Evolutionary conservation across 2,888 invertebrate genomes (phyloP), one percentile per base, ranked within the genome.

Genomic region (Reticulitermes lucifugus): DNA sequence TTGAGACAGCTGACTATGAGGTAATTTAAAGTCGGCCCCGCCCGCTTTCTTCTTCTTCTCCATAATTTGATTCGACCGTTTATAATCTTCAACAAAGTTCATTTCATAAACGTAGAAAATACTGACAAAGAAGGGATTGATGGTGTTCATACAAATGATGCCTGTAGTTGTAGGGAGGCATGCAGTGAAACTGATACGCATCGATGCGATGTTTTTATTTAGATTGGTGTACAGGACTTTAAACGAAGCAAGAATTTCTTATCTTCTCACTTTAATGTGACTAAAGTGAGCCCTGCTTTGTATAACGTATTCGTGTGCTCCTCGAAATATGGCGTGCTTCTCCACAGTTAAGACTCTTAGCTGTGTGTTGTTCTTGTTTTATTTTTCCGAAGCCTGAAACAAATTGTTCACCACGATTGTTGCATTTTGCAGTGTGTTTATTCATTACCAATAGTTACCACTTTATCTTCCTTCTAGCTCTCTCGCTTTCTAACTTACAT

Each of bases 381-480:
- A 35, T 73, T 29, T 73, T 41, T 35, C 12, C 73, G 73, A 73
- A 41, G 73, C 73, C 73, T 73, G 73, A 41, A 73, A 18, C 73
- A 73, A 73, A 73, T 73, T 73, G 73, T 73, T 73, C 73, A 35
- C 2, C 73, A 35, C 35, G 35, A 41, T 18, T 73, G 41, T 73
- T 73, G 25, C 41, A 73, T 73, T 73, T 41, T 73, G 35, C 1
- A 73, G 73, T 80, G 60, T 80, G 80, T 80, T 80, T 55, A 80
- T 80, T 55, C 60, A 60, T 80, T 80, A 80, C 80, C 80, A 80
- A 59, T 80, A 60, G 80, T 80, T 41, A 80, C 80, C 80, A 35
- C 60, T 82, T 3, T 10, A 29, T 22, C 43, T 55, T 21, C 43
- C 22, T 51, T 80, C 80, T 6, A 35, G 6, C 21, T 51, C 55